Conservation (phyloP, 2,888 invertebrate genomes). For the Ormyrus rosae region DNA sequence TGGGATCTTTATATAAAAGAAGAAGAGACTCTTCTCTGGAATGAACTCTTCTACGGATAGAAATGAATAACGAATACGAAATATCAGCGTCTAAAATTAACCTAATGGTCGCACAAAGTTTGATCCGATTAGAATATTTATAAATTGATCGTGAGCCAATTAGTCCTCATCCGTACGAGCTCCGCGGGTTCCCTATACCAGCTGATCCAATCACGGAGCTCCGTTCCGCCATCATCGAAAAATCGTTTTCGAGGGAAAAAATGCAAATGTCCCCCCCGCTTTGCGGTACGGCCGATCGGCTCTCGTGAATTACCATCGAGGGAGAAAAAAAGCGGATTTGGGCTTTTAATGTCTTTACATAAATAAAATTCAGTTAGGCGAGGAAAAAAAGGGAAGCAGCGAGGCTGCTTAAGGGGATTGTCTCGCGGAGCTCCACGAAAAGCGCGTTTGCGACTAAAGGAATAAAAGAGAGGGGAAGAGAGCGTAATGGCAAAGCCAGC, state of each 20-base stretch:
- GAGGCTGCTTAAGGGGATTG: constrained; percentile 38
- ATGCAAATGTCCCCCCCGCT: constrained; percentile 15
- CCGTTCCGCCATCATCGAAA: constrained; percentile 1
- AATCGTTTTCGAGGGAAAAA: constrained; percentile 37
- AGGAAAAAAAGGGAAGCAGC: constrained; percentile 17
- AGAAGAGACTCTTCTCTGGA: no score
- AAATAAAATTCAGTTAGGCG: constrained; percentile 48
- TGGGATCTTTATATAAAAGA: no score
- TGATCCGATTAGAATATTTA: constrained; percentile 5
- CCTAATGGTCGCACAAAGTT: neutral
- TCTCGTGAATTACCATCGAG: constrained; percentile 24
- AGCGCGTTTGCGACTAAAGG: constrained; percentile 50
- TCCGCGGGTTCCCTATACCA: neutral
- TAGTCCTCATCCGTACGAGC: neutral
- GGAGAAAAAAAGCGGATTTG: constrained; percentile 33
- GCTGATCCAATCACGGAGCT: constrained; percentile 5
- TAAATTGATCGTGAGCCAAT: constrained; percentile 17
- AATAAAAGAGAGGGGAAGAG: constrained; percentile 59
- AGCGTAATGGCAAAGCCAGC: constrained; percentile 57
- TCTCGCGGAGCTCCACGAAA: constrained; percentile 2
- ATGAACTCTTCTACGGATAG: no score
- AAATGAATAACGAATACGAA: no score
- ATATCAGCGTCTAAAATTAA: no score
- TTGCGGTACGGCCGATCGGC: constrained; percentile 13
- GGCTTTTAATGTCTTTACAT: constrained; percentile 50